Evolutionary conservation across 2,888 invertebrate species (phyloP), one percentile per base, ranked within the genome.

Genomic region (Seladonia tumulorum): DNA sequence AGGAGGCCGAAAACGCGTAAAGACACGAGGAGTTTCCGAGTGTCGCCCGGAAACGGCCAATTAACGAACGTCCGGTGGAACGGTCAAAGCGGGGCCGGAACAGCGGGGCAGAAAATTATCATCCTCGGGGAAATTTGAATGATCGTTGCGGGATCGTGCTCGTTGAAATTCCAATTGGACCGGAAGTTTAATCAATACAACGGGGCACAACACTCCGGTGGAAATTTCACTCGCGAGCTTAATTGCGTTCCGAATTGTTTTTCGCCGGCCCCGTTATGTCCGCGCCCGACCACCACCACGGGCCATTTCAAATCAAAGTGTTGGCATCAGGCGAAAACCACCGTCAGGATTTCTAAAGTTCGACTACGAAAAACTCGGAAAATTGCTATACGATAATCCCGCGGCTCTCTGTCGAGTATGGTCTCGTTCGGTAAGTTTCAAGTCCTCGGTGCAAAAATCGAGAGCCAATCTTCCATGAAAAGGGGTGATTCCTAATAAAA

Each of bases 11-110:
- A 22, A 53, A 7, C 49, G 22, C 16, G 1, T 14, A 63, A 25
- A 29, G 63, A 63, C 29, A 7, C 16, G 7, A 22, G 5, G 71
- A 60, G 66, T 82, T 71, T 73, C 75, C 29, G 22, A 74, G 60
- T 60, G n/a, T 14, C 70, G 2, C 7, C 45, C 22, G 29, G 18
- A 1, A 83, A 83, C 63, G 66, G 29, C 29, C 83, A 78, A 78
- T 88, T 80, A 80, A 82, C 66, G 47, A 18, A 42, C 25, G 16
- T 71, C 45, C 18, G 5, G 5, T 18, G 25, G n/a, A 66, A n/a
- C 47, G 42, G 29, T 63, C 76, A 63, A 71, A 70, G 14, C n/a
- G 42, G 42, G n/a, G 14, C 42, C 35, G 35, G 35, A 42, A 39
- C 22, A n/a, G n/a, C 12, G 10, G 22, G 42, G 22, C 70, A 47